Conservation (phyloP, 2,797 vertebrate genomes). For the Artibeus jamaicensis region DNA sequence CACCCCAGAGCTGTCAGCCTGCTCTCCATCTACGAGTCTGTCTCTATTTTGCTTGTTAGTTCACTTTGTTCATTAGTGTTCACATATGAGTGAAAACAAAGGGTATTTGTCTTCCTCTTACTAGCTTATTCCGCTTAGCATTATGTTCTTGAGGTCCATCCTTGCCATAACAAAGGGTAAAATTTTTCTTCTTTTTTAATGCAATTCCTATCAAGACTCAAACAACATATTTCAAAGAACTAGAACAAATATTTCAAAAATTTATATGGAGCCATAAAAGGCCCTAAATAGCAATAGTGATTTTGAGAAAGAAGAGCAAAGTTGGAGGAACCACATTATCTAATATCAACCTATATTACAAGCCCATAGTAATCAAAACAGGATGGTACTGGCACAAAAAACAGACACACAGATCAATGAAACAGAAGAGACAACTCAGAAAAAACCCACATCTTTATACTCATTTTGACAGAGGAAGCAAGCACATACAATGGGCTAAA, state of each 20-base stretch:
- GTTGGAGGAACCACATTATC: neutral
- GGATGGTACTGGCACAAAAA: neutral
- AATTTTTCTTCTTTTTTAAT: neutral
- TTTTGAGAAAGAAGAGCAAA: neutral
- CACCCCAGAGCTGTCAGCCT: neutral
- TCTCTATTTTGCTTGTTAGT: neutral
- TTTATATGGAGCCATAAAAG: neutral
- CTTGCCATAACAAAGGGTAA: neutral
- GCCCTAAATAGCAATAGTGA: neutral
- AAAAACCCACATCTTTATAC: neutral
- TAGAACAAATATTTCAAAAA: neutral
- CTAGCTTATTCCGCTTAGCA: neutral
- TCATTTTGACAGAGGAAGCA: neutral
- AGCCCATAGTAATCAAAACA: neutral
- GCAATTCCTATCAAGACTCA: neutral
- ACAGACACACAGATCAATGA: neutral
- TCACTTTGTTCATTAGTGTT: neutral
- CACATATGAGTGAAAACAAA: neutral
- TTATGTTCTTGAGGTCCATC: neutral
- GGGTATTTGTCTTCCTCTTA: neutral
- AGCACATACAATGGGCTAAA: neutral
- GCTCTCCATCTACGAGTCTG: neutral
- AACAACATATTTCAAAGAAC: neutral
- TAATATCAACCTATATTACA: neutral
- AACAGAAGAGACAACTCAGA: neutral